Evolutionary conservation across 2,797 vertebrate species (phyloP).

Genomic region (Onychomys arenicola): DNA sequence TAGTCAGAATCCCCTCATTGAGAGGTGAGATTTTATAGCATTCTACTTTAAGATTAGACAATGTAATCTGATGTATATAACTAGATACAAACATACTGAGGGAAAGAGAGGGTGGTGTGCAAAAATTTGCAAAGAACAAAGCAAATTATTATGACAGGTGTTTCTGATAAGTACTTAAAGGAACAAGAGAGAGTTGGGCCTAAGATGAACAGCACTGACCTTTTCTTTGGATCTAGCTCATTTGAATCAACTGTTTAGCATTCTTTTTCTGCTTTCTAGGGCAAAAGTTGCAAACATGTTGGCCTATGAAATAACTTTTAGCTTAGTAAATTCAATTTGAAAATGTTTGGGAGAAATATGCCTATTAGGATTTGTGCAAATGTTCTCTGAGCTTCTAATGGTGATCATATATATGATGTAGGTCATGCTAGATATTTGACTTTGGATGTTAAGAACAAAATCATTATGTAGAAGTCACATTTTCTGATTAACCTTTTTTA

Average conservation of each 20-base stretch:
- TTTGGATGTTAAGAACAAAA: background rate
- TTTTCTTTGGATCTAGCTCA: background rate
- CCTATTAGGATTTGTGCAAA: background rate
- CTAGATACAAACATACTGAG: background rate
- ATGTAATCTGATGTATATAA: background rate
- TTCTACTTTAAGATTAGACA: background rate
- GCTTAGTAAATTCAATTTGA: background rate
- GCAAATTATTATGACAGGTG: rapidly evolving
- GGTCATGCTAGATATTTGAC: background rate
- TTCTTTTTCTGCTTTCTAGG: background rate
- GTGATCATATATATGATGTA: background rate
- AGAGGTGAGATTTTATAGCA: background rate
- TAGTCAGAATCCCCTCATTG: background rate
- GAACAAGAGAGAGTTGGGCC: rapidly evolving
- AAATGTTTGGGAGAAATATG: background rate
- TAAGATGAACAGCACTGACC: rapidly evolving
- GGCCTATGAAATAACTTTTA: background rate
- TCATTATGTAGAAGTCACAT: background rate
- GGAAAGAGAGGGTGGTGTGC: background rate
- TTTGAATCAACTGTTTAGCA: background rate
- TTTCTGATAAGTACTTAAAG: background rate
- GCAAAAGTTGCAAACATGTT: background rate
- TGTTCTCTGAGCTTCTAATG: background rate
- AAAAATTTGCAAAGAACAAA: background rate
- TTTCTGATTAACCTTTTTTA: background rate